Evolutionary conservation across 2,797 vertebrate species (phyloP), one percentile per base, ranked within the genome.

Genomic region (Falco peregrinus): DNA sequence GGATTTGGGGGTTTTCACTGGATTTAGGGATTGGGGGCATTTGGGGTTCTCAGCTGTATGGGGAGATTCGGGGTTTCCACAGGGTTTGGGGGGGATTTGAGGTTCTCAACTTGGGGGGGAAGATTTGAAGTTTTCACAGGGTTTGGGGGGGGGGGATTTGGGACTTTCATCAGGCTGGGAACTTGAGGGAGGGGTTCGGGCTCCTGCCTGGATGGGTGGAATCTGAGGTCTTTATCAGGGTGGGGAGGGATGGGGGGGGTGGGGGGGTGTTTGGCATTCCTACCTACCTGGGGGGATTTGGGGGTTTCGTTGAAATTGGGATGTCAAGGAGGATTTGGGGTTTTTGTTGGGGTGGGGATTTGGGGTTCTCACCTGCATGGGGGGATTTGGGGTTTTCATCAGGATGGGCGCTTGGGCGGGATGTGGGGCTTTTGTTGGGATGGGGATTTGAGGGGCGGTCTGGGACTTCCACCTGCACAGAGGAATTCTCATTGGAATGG

Each of bases 301-400:
- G 11, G 10, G 3, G 5, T 63, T 60, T 60, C 0, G 1, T 9
- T 41, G 15, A 8, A 39, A 7, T 2, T 39, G n/a, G 10, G 16
- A 60, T 21, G 41, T 28, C 47, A 16, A 4, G 16, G 53, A 21
- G 21, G 28, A 11, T 76, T 60, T 16, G 8, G 5, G 5, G 39
- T 14, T 3, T 47, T 81, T 3, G 1, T 17, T 81, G 24, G 24
- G 17, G 13, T 16, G 39, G 5, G 19, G 2, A 29, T 37, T 70
- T 54, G 20, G 17, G 10, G 13, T 25, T 61, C 26, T 28, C 13
- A 37, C 1, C 9, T 29, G 8, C 9, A 16, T 11, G 8, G 25
- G 3, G 3, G 5, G 5, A 13, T 54, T 21, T 1, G 3, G 5
- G 16, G 6, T 33, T 43, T 69, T 61, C 11, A 1, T 26, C 7